Conservation (phyloP, 2,888 invertebrate genomes). For the Drosophila mimica region DNA sequence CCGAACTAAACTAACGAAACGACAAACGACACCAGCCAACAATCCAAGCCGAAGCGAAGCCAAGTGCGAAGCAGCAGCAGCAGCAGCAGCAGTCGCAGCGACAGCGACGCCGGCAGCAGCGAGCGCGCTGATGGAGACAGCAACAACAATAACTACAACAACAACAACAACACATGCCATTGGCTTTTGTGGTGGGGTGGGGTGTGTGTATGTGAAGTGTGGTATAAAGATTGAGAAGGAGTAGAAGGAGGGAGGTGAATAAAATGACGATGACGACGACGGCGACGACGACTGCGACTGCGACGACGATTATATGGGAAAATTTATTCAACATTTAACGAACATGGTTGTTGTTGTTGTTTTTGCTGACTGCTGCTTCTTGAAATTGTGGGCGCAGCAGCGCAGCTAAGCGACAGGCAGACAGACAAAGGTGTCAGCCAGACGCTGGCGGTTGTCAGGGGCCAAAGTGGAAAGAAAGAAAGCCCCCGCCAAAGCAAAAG, state of each 20-base stretch:
- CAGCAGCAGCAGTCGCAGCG: constrained; percentile 35
- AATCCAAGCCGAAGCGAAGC: constrained; percentile 67
- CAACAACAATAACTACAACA: constrained; percentile 51
- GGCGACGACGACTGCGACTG: constrained; percentile 37
- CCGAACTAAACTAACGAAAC: constrained; percentile 83
- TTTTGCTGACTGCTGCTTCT: constrained; percentile 27
- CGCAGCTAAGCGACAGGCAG: constrained; percentile 25
- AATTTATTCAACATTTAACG: constrained; percentile 79
- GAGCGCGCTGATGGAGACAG: constrained; percentile 47
- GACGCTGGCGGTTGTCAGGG: constrained; percentile 53
- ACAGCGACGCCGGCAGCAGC: constrained; percentile 52
- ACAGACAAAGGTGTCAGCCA: constrained; percentile 65
- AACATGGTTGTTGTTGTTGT: constrained; percentile 58
- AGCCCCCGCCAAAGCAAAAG: constrained; percentile 21
- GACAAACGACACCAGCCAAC: constrained; percentile 65
- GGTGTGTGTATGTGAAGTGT: constrained; percentile 37
- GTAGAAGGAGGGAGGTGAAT: constrained; percentile 8
- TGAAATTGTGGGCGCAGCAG: constrained; percentile 56
- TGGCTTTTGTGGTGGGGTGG: constrained; percentile 41
- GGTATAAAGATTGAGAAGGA: constrained; percentile 16
- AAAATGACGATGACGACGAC: constrained; percentile 42
- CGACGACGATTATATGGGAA: constrained; percentile 74
- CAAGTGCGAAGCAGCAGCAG: constrained; percentile 61
- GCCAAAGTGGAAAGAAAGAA: constrained; percentile 60
- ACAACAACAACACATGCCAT: constrained; percentile 42